Percentiles rank a stretch among this genome's conserved stretches.
Evolutionary conservation across 2,888 invertebrate species (phyloP).

Genomic region (Standfussiana lucernea): DNA sequence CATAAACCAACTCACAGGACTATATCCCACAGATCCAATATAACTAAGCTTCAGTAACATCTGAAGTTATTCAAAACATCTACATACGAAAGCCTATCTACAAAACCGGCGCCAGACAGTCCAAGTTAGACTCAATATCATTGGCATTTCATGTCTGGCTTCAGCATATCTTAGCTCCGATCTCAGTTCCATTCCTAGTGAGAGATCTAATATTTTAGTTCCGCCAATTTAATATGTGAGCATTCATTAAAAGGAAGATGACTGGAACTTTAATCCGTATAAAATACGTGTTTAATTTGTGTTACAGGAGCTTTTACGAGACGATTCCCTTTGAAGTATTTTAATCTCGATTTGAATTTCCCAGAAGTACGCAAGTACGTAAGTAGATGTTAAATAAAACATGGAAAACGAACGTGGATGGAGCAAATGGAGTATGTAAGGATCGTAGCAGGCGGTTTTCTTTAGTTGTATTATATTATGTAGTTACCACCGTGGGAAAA

Average conservation of each 20-base stretch:
- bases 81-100: constrained; percentile 8
- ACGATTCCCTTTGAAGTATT: constrained; percentile 23
- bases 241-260: constrained; percentile 12
- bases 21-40: neutral
- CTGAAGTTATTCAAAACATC: constrained; percentile 17
- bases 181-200: constrained; percentile 33
- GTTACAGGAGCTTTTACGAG: neutral
- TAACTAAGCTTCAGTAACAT: constrained; percentile 1
- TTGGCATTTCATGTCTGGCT: constrained; percentile 35
- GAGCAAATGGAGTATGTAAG: neutral
- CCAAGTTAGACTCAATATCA: constrained; percentile 32
- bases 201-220: constrained; percentile 34
- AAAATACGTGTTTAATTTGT: constrained; percentile 12
- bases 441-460: neutral
- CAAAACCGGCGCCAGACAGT: constrained; percentile 45
- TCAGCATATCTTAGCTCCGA: constrained; percentile 44
- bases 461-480: too few species aligned
- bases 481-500: neutral
- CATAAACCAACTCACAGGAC: neutral
- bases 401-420: neutral
- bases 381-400: neutral
- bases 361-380: neutral
- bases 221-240: constrained; percentile 22
- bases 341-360: neutral
- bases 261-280: constrained; percentile 19